Evolutionary conservation across 2,797 vertebrate species (phyloP).

Genomic region (Apogon hyalosoma): DNA sequence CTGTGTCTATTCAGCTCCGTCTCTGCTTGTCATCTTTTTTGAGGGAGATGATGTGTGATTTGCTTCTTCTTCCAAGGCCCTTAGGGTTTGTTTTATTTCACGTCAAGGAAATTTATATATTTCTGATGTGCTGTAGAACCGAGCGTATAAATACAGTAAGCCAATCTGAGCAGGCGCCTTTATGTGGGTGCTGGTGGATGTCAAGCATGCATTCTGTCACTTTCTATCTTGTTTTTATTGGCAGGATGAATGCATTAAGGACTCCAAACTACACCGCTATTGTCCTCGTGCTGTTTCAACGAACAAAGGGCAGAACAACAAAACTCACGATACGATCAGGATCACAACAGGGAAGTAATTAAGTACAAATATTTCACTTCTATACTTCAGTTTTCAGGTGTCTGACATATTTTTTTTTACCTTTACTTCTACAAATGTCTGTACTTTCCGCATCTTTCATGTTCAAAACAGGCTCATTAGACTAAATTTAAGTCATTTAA

Average conservation of each 20-base stretch:
- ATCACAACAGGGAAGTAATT: too few species aligned
- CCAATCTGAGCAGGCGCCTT: slow-evolving; percentile 45
- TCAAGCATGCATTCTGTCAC: slow-evolving; percentile 54
- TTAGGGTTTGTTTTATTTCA: slow-evolving; percentile 62
- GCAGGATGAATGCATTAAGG: slow-evolving; percentile 41
- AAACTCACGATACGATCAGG: neutral
- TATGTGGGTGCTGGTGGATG: slow-evolving; percentile 34
- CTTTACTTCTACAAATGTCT: too few species aligned
- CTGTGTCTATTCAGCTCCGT: slow-evolving; percentile 57
- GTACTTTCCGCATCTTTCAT: too few species aligned
- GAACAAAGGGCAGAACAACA: neutral
- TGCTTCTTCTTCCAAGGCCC: slow-evolving; percentile 37
- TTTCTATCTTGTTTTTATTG: slow-evolving; percentile 39
- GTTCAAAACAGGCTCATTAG: too few species aligned
- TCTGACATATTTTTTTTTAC: too few species aligned
- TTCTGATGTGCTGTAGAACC: slow-evolving; percentile 52
- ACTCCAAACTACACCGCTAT: slow-evolving; percentile 7
- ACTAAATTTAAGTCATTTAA: too few species aligned
- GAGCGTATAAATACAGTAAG: slow-evolving; percentile 62
- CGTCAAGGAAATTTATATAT: slow-evolving; percentile 52
- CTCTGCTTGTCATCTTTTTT: slow-evolving; percentile 58
- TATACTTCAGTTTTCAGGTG: too few species aligned
- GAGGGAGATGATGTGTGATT: slow-evolving; percentile 39
- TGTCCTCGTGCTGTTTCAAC: neutral
- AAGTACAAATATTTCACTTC: too few species aligned